These are phyloP conservation scores for Callaeas wilsoni DNA, from an alignment of 2,113 vertebrate species.

Conservation along the genomic window DNA sequence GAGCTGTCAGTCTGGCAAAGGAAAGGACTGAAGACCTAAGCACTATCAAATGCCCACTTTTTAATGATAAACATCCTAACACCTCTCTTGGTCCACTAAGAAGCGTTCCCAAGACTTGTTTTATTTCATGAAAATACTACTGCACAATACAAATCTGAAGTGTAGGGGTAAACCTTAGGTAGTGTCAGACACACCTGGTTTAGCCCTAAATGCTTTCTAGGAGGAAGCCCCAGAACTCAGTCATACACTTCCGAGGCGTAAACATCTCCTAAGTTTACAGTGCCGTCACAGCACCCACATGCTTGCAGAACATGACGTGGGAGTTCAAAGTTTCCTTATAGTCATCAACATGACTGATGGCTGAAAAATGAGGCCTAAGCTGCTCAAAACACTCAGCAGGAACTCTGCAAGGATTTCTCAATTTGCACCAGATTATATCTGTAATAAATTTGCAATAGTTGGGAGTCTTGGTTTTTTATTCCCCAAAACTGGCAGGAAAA, in stretches of 20 bases:
- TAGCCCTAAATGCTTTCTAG: not conserved
- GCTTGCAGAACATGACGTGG: not conserved
- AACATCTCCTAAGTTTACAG: not conserved
- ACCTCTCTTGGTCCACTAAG: not conserved
- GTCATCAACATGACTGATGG: not conserved
- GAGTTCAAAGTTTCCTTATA: not conserved
- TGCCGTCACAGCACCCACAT: rapidly evolving
- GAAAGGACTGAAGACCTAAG: not conserved
- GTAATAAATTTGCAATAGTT: rapidly evolving
- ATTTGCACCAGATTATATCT: not conserved
- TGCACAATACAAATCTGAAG: not conserved
- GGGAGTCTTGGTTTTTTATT: rapidly evolving
- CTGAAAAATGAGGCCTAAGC: not conserved
- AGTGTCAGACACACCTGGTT: not conserved
- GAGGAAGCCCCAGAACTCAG: not conserved
- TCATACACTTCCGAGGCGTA: not conserved
- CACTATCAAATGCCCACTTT: not conserved
- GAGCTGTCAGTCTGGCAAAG: not conserved
- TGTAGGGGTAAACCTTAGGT: not conserved
- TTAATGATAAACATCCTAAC: not conserved
- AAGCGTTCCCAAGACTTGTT: not conserved
- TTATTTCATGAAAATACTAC: not conserved
- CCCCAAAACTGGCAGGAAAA: not conserved
- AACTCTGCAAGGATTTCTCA: not conserved
- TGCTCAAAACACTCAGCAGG: not conserved